Conservation (phyloP, 2,113 vertebrate genomes). For the Corythaeola cristata region DNA sequence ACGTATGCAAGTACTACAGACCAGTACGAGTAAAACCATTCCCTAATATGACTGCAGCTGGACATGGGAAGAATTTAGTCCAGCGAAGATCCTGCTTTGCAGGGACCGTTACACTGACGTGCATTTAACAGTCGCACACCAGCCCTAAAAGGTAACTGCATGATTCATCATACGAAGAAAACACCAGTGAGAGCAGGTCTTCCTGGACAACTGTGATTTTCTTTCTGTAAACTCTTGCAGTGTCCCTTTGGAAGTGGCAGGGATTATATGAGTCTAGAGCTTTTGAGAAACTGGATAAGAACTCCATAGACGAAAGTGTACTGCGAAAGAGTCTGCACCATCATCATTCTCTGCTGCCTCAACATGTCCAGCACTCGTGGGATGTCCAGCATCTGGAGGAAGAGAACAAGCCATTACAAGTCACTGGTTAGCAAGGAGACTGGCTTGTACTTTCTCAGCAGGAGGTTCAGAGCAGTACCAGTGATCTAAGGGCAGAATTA, state of each 20-base stretch:
- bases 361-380: slow-evolving; percentile 84
- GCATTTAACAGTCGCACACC: not conserved
- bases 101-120: not conserved
- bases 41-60: not conserved
- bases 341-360: slow-evolving; percentile 92
- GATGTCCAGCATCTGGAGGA: slow-evolving; percentile 84
- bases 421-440: not conserved
- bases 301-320: slow-evolving; percentile 96
- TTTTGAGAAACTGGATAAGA: slow-evolving; percentile 93
- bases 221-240: slow-evolving; percentile 29
- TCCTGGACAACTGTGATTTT: not conserved
- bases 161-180: not conserved
- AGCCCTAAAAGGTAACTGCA: not conserved
- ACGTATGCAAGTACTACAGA: not conserved
- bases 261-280: slow-evolving; percentile 91
- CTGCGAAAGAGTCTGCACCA: slow-evolving; percentile 95
- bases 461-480: not conserved
- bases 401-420: not conserved
- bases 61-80: not conserved
- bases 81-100: not conserved
- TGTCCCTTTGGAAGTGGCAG: not conserved
- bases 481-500: not conserved
- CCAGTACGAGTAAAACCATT: not conserved
- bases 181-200: not conserved
- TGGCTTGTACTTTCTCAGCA: not conserved